Evolutionary conservation across 1,140 invertebrate genomes (phyloP).

Genomic region (Neodiprion fabricii): DNA sequence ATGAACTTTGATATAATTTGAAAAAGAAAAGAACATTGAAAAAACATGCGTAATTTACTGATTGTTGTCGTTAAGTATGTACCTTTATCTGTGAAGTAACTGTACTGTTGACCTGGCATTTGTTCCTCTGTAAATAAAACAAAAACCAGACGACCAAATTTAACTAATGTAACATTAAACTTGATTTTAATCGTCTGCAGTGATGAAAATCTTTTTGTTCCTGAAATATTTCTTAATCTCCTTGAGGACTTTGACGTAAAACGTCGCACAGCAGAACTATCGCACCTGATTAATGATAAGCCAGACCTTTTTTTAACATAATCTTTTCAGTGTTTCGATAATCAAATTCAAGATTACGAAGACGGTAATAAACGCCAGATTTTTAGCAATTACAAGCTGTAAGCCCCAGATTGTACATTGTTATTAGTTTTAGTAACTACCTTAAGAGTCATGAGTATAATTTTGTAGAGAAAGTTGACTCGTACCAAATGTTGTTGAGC

Average conservation of each 20-base stretch:
- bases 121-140: conserved; percentile 52
- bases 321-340: neutral
- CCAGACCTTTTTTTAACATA: neutral
- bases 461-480: neutral
- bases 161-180: neutral
- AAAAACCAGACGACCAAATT: neutral
- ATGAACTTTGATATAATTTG: too few relatives aligned
- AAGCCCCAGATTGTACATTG: neutral
- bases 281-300: neutral
- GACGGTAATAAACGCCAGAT: neutral
- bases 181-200: too few relatives aligned
- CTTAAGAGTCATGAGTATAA: neutral
- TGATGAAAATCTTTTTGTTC: too few relatives aligned
- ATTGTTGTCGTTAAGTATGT: conserved; percentile 33
- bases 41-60: conserved; percentile 41
- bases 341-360: neutral
- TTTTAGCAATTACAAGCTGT: neutral
- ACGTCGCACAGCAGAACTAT: too few relatives aligned
- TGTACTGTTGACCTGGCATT: conserved; percentile 51
- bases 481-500: neutral
- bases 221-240: too few relatives aligned
- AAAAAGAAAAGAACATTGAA: neutral
- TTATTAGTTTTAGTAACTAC: neutral
- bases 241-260: too few relatives aligned
- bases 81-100: conserved; percentile 61